Evolutionary conservation across 2,888 invertebrate genomes (phyloP), one percentile per base, ranked within the genome.

Genomic region (Augiades crinisus): DNA sequence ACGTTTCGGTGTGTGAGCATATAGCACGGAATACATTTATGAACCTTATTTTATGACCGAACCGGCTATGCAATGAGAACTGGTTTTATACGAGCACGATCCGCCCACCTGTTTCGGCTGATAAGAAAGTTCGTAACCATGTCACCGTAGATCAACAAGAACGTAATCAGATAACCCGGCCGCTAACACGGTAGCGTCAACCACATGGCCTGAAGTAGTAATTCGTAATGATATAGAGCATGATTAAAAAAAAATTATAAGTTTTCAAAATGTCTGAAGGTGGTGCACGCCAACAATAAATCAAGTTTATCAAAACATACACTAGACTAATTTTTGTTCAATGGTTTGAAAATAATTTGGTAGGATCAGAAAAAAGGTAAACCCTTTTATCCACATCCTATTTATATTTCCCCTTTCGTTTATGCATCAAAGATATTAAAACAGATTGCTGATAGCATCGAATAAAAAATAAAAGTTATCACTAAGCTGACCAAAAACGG

Each of bases 401-500:
- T n/a, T n/a, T n/a, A n/a, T n/a, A n/a, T n/a, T n/a, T n/a, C n/a
- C n/a, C n/a, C n/a, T n/a, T n/a, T n/a, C n/a, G n/a, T n/a, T n/a
- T n/a, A n/a, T n/a, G n/a, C n/a, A n/a, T n/a, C n/a, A 27, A 17
- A 34, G 16, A 17, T 17, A 30, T 5, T 16, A 17, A 7, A 27
- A 30, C 14, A 16, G 22, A 16, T n/a, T 4, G 3, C 6, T 13
- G 16, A 10, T 7, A 16, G 27, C 41, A n/a, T 16, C 27, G 12
- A 12, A 22, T 24, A 10, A 16, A 14, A 24, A 24, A 33, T 12
- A 49, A 34, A 33, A 17, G 33, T 17, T 22, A 44, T 33, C n/a
- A 16, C 24, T 8, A 24, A 6, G 6, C 17, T 41, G 22, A 33
- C 49, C 47, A 16, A 38, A 38, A 47, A 31, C n/a, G 12, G 30